Evolutionary conservation across 2,797 vertebrate species (phyloP), one percentile per base, ranked within the genome.

Genomic region (Acipenser ruthenus): DNA sequence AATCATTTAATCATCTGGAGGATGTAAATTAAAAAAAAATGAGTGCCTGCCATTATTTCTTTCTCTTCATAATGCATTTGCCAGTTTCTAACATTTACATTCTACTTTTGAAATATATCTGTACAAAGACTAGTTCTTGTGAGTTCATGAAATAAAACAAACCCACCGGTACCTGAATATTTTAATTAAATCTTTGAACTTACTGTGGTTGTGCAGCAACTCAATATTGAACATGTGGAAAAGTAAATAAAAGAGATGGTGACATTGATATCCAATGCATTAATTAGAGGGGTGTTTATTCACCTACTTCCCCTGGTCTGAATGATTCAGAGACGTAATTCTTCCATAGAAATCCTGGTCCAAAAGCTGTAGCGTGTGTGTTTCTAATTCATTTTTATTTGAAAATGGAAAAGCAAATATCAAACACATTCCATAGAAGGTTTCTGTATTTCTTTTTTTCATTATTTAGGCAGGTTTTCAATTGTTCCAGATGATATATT

Each of bases 251-350:
- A 37, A 37, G 23, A 58, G 55, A 58, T 13, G 6, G 13, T 58
- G 72, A 72, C 50, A 61, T 48, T 50, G 49, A 60, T 60, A 53
- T 77, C 71, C 69, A 68, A 71, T 79, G 67, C 70, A 50, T 71
- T 74, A 76, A 72, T 82, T 71, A 79, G 56, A 60, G 18, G 9
- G 11, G 65, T 60, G 65, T 71, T 79, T 77, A 75, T 79, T 71
- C 64, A 67, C 63, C 70, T 60, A 65, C 70, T 72, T 80, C 78
- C 65, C 48, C 61, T 69, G 65, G 68, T 68, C 68, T 73, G 60
- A 78, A 61, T 78, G 70, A 18, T 18, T 1, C 15, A 18, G 15
- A 18, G 15, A 18, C 15, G 15, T 73, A 55, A 67, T 78, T 77
- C 69, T 63, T 63, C 68, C 69, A 65, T 79, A 78, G 77, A 74